These are phyloP conservation scores for Numenius phaeopus DNA, from an alignment of 2,797 vertebrate species.

Conservation along the genomic window DNA sequence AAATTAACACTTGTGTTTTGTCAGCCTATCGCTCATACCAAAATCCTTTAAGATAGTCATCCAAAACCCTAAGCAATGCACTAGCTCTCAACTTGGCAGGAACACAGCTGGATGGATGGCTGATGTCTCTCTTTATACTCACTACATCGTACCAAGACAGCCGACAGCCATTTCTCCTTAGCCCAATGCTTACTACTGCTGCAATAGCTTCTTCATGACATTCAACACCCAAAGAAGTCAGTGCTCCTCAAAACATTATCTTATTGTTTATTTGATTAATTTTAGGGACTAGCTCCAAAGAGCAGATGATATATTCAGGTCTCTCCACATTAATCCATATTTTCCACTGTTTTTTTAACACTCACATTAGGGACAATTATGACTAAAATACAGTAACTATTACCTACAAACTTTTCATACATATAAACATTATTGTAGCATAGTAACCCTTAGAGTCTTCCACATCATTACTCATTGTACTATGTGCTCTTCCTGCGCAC, in stretches of 20 bases:
- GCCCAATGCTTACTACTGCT: not conserved
- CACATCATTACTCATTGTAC: not conserved
- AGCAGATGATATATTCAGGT: not conserved
- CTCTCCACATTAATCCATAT: not conserved
- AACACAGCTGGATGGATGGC: not conserved
- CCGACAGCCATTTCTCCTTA: not conserved
- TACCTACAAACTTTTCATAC: not conserved
- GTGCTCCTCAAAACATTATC: not conserved
- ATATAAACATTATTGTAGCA: not conserved
- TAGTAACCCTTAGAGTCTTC: not conserved
- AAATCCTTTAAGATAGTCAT: not conserved
- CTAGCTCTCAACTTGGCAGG: not conserved
- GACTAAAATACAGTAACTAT: not conserved
- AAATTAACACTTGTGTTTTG: not conserved
- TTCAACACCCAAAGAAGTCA: not conserved
- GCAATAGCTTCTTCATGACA: not conserved
- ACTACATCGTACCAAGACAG: too few species aligned
- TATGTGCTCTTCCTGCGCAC: not conserved
- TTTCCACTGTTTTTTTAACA: not conserved
- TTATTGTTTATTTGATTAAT: not conserved
- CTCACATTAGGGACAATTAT: not conserved
- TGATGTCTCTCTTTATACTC: not conserved
- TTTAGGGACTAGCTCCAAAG: not conserved
- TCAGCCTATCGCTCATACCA: not conserved
- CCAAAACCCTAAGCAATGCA: not conserved